Percentiles rank a stretch among this genome's conserved stretches.
Conservation (phyloP, 2,113 vertebrate species). For the Damaliscus lunatus region DNA sequence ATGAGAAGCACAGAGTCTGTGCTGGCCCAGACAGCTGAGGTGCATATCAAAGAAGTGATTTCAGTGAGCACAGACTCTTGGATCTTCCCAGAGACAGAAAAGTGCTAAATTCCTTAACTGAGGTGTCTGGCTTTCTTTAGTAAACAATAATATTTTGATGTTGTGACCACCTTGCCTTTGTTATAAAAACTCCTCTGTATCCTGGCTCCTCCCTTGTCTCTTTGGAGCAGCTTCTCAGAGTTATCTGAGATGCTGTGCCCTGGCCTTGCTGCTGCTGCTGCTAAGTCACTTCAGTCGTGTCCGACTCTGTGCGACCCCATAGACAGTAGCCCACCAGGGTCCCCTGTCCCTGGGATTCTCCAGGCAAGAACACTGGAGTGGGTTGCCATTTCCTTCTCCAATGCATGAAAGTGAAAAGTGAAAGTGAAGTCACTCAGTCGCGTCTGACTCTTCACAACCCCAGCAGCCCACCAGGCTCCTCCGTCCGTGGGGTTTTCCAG, state of each 20-base stretch:
- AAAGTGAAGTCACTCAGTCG: no score
- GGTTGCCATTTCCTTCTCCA: no score
- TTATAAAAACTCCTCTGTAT: neutral
- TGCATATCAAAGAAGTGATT: neutral
- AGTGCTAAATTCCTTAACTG: neutral
- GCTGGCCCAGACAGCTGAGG: neutral
- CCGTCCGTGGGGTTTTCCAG: no score
- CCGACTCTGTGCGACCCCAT: no score
- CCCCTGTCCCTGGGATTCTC: no score
- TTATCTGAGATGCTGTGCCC: neutral
- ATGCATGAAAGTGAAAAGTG: no score
- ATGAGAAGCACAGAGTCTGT: neutral
- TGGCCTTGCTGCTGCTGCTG: neutral
- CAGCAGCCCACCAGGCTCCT: no score
- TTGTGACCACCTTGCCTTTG: neutral
- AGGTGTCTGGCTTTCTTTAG: neutral
- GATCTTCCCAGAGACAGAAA: neutral
- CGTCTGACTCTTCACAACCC: rapidly evolving
- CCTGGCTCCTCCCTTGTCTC: neutral
- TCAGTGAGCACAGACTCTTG: neutral
- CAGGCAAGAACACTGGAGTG: no score
- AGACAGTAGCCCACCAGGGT: no score
- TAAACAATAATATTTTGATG: neutral
- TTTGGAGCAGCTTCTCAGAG: neutral
- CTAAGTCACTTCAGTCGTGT: no score